Evolutionary conservation across 2,888 invertebrate genomes (phyloP).

Genomic region (Synanthedon tipuliformis): DNA sequence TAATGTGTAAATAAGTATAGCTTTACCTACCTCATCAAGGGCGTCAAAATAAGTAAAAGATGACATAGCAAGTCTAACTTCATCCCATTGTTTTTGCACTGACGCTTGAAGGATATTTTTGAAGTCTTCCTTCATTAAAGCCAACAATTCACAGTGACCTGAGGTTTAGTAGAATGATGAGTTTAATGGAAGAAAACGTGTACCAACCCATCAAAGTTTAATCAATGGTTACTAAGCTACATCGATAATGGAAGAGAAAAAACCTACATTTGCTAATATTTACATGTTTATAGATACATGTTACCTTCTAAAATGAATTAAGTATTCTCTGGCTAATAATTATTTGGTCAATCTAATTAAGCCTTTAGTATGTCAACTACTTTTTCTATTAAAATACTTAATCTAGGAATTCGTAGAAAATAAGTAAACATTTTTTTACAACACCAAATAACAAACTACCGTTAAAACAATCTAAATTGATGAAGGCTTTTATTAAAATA

Average conservation of each 20-base stretch:
- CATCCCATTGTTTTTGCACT: slow-evolving; percentile 73
- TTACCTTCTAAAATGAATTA: no score
- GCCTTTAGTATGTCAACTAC: no score
- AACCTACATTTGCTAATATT: no score
- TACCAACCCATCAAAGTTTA: neutral
- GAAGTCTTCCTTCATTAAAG: slow-evolving; percentile 73
- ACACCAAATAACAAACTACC: no score
- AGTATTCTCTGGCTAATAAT: no score
- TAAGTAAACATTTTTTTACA: no score
- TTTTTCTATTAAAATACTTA: no score
- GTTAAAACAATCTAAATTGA: no score
- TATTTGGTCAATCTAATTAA: no score
- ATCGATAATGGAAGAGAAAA: slow-evolving; percentile 11
- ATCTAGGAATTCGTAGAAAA: no score
- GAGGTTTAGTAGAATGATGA: slow-evolving; percentile 2
- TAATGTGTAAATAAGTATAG: neutral
- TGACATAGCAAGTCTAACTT: slow-evolving; percentile 69
- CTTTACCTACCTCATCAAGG: slow-evolving; percentile 55
- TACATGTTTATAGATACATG: no score
- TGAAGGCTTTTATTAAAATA: no score
- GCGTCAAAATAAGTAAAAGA: slow-evolving; percentile 74
- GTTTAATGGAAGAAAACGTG: neutral
- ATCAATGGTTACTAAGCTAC: slow-evolving; percentile 23
- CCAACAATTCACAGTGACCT: slow-evolving; percentile 73
- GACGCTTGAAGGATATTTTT: slow-evolving; percentile 70